A percentile compares a stretch with the other conserved stretches of the same genome.
Conservation (phyloP, 1,140 invertebrate species). For the Pollicipes pollicipes region DNA sequence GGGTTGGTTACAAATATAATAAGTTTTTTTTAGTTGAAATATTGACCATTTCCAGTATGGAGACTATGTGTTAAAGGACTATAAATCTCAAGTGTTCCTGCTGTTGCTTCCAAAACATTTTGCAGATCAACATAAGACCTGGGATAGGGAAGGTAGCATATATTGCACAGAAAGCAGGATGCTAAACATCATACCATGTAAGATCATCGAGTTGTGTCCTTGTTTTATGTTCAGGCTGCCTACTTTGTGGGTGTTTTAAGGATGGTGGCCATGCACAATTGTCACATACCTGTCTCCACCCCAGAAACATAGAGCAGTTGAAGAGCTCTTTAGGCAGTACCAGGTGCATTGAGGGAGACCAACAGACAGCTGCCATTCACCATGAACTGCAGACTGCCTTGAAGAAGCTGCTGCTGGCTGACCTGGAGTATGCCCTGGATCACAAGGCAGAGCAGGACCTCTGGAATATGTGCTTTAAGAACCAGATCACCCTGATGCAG, state of each 20-base stretch:
- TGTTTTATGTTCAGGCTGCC: too few relatives aligned
- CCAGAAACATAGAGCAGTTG: not conserved
- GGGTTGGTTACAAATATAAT: too few relatives aligned
- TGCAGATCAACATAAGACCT: not conserved
- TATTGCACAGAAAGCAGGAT: not conserved
- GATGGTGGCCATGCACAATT: too few relatives aligned
- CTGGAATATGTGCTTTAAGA: not conserved
- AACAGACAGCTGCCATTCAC: not conserved
- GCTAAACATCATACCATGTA: not conserved
- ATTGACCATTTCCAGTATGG: too few relatives aligned
- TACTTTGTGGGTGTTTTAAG: not conserved
- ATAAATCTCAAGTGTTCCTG: too few relatives aligned
- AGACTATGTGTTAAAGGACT: too few relatives aligned
- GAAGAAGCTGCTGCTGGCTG: not conserved
- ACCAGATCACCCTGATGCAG: not conserved
- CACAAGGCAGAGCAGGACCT: not conserved
- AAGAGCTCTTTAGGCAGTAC: not conserved
- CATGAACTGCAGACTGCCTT: not conserved
- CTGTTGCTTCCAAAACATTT: not conserved
- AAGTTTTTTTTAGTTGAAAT: too few relatives aligned
- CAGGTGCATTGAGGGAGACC: not conserved
- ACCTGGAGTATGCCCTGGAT: conserved; percentile 1
- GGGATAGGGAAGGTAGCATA: too few relatives aligned
- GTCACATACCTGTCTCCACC: too few relatives aligned
- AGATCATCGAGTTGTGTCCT: not conserved